Base-by-base conservation (phyloP, 2,797 vertebrate genomes). In the Emydoidea blandingii region DNA sequence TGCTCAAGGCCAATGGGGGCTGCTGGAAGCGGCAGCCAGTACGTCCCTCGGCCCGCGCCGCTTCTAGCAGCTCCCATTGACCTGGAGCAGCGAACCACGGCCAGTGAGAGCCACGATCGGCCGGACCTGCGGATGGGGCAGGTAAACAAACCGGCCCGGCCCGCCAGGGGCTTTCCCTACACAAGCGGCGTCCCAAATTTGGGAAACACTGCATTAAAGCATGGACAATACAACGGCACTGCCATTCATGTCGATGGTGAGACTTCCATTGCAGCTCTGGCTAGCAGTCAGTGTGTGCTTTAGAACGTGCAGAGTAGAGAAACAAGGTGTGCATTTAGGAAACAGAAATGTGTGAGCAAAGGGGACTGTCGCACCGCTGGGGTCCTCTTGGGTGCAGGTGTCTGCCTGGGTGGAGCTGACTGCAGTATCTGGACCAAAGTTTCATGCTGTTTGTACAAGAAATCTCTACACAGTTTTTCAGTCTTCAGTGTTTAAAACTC, bases 391-490 rank as follows among this genome's bases (percentile, higher is more conserved):
- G n/a, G 8, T 3, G 18, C 62, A 68, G 65, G n/a, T 37, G 18
- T 37, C 62, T 37, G 34, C 62, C 16, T 62, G 59, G 31, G 59
- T 34, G 21, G 37, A 25, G 19, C 37, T 41, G 37, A 37, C 41
- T 47, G 72, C 72, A 76, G 23, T 15, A 76, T 37, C 72, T 12
- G 41, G 9, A 23, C 41, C 41, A 44, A 93, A 95, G 53, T 59
- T 34, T 49, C 25, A 6, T 21, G 31, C 76, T 94, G 87, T 93
- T 95, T 95, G 86, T 93, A 89, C 0, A 92, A 78, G 85, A 94
- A 95, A 94, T 90, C 85, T 91, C 78, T 82, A 91, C 68, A 78
- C 41, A 53, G 44, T 19, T 79, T 19, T 50, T 79, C 49, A 94
- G 54, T 87, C 87, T 91, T 52, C 72, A 41, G 12, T 80, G 34